Base-by-base conservation (phyloP, 2,888 invertebrate species). In the Sesia bembeciformis region DNA sequence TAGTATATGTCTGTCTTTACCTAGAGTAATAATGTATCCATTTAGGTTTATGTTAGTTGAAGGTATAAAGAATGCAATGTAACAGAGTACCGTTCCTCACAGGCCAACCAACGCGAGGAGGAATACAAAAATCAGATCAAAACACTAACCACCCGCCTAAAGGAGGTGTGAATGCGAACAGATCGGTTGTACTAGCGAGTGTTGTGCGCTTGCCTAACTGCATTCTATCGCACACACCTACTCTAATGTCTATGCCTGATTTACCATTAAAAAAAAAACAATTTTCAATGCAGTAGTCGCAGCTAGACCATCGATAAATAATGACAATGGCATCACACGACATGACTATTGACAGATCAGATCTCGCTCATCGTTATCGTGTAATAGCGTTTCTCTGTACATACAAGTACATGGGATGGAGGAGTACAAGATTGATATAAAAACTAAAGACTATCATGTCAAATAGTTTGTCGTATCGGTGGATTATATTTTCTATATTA, bases 41-140 rank as follows among this genome's bases (percentile, higher is more conserved):
- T 23, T 23, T 23, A 23, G 23, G 23, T 23, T 23, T 23, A 23
- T 23, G 23, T 23, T 23, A 23, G 23, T 23, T 23, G 23, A 23
- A 23, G 23, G 23, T 23, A 23, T 46, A 8, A 38, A 23, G 50
- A 40, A 39, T 40, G 39, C 40, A 60, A 58, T 74, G 68, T 80
- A 76, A 80, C 69, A 60, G 64, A 71, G 66, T 74, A 69, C 67
- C 63, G 66, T 87, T 86, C 70, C 65, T 77, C 67, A 76, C 86
- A 98, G 98, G 98, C 98, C 92, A 97, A 98, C 93, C 98, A 98
- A 93, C 96, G 98, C 82, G 98, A 98, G 91, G 98, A 98, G 93
- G 97, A 98, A 90, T 98, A 98, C 95, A 98, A 98, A 94, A 97
- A 97, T 91, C 98, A 98, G 94, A 98, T 98, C 94, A 98, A 98